These are phyloP conservation scores for Arctia plantaginis DNA, from an alignment of 2,888 invertebrate species.

Conservation along the genomic window DNA sequence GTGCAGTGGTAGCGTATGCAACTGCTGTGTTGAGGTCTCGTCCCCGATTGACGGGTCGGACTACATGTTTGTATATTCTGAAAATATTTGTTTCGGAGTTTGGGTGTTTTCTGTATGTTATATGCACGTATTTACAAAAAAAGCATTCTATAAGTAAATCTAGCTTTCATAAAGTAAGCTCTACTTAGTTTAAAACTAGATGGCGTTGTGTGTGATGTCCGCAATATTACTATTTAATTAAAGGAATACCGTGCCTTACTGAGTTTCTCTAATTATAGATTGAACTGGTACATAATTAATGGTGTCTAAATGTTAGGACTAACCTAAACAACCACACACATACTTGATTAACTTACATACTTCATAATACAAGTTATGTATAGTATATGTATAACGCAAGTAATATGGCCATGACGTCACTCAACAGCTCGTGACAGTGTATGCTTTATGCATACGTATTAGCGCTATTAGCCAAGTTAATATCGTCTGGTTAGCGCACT, in stretches of 20 bases:
- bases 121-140: no score
- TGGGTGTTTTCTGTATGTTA: no score
- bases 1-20: no score
- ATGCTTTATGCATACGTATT: slow-evolving; percentile 7
- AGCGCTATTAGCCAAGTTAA: slow-evolving; percentile 3
- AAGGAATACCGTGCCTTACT: background rate
- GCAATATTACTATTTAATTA: no score
- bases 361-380: background rate
- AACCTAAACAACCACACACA: background rate
- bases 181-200: no score
- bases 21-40: no score
- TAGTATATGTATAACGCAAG: background rate
- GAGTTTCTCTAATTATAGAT: background rate
- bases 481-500: slow-evolving; percentile 1
- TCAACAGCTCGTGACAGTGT: background rate
- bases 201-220: no score
- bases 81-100: no score
- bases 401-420: background rate
- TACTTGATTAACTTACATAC: background rate
- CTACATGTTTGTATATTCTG: no score
- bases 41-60: no score
- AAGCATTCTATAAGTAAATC: no score
- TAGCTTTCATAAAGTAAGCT: no score
- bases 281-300: background rate
- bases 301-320: background rate